Evolutionary conservation across 2,113 vertebrate species (phyloP).

Genomic region (Opisthocomus hoazin): DNA sequence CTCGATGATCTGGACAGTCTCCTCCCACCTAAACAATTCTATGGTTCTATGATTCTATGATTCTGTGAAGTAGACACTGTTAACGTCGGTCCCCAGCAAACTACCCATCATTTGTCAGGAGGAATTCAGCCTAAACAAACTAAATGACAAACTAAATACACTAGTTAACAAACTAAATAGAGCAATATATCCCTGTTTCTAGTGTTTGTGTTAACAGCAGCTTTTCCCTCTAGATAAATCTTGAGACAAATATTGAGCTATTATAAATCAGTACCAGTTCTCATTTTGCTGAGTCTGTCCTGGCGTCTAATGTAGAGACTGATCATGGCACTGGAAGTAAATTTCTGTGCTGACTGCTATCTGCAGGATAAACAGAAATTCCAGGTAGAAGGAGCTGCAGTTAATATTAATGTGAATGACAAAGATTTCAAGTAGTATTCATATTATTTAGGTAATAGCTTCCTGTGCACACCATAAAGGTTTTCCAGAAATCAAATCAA

Average conservation of each 20-base stretch:
- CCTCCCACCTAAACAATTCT: too few species aligned
- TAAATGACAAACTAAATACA: not conserved
- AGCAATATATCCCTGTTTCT: not conserved
- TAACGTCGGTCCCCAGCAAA: not conserved
- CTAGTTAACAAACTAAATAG: not conserved
- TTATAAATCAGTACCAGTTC: not conserved
- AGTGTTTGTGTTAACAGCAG: not conserved
- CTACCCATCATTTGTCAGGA: not conserved
- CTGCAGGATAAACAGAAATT: not conserved
- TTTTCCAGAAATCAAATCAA: not conserved
- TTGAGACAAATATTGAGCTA: not conserved
- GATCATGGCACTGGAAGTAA: not conserved
- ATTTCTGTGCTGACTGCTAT: not conserved
- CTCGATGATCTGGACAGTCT: too few species aligned
- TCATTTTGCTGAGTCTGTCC: not conserved
- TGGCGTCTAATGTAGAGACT: not conserved
- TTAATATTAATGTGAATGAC: not conserved
- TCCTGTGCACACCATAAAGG: not conserved
- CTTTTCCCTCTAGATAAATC: not conserved
- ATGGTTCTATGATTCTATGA: too few species aligned
- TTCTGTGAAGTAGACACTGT: not conserved
- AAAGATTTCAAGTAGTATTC: not conserved
- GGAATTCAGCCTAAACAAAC: not conserved
- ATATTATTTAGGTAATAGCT: not conserved
- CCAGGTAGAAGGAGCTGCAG: not conserved